Conservation (phyloP, 2,797 vertebrate genomes). For the Darevskia nairensis region DNA sequence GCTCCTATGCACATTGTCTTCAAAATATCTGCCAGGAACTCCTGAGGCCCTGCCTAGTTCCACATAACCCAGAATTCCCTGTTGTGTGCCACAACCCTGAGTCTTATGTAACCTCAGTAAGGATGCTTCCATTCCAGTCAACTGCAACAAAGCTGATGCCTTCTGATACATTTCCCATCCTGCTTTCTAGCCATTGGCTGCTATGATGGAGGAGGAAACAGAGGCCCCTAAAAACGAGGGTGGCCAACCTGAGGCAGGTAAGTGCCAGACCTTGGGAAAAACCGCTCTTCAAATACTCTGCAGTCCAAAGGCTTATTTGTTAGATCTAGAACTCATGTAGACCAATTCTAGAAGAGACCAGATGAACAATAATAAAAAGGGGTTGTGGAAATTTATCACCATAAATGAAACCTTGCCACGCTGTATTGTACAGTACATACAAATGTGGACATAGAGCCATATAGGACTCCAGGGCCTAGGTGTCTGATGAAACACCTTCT, state of each 20-base stretch:
- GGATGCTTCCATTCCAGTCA: not conserved
- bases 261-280: conserved; percentile 47
- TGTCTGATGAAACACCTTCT: too few relatives aligned
- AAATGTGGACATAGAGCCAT: too few relatives aligned
- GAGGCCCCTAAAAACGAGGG: conserved; percentile 87
- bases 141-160: not conserved
- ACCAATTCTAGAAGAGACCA: not conserved
- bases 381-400: not conserved
- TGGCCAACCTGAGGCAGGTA: conserved; percentile 86
- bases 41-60: not conserved
- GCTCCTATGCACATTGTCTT: too few relatives aligned
- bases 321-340: not conserved
- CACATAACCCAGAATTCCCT: not conserved
- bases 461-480: too few relatives aligned
- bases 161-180: not conserved
- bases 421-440: too few relatives aligned
- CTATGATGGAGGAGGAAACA: conserved; percentile 94
- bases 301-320: not conserved
- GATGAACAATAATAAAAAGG: not conserved
- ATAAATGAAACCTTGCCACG: not conserved
- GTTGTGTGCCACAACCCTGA: not conserved
- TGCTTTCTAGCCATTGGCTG: conserved; percentile 77
- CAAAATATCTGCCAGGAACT: not conserved
- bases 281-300: not conserved
- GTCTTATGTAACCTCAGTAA: not conserved